A percentile compares a stretch with the other conserved stretches of the same genome.
Evolutionary conservation across 92 coral and sea anemone genomes (phyloP).

Genomic region (Siderastrea radians): DNA sequence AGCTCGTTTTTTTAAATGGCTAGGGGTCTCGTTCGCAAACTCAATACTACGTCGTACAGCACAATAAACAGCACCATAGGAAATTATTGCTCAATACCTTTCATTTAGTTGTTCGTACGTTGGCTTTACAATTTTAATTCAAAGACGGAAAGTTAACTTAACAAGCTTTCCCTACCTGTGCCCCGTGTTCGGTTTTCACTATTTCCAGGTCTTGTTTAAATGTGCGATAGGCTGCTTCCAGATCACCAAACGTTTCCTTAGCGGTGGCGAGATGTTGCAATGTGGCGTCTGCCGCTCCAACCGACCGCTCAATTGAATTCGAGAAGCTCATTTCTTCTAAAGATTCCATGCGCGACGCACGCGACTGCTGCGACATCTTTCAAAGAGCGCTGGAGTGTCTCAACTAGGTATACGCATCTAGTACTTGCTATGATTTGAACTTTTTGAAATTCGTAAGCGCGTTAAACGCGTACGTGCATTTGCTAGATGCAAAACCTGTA

Average conservation of each 20-base stretch:
- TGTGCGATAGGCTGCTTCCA: constrained; percentile 78
- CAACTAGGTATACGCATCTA: no score
- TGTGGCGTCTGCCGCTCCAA: constrained; percentile 72
- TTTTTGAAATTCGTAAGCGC: neutral
- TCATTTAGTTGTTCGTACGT: no score
- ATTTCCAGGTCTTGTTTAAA: constrained; percentile 77
- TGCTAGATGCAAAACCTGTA: neutral
- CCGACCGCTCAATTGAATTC: constrained; percentile 72
- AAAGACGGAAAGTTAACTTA: no score
- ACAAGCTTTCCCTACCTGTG: constrained; percentile 62
- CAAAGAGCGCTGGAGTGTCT: neutral
- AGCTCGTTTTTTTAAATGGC: no score
- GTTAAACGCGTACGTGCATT: neutral
- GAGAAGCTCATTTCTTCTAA: constrained; percentile 41
- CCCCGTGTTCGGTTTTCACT: constrained; percentile 72
- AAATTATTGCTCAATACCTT: no score
- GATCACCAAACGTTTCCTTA: constrained; percentile 79
- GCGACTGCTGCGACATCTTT: constrained; percentile 21
- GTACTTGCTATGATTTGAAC: no score
- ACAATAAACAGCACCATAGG: no score
- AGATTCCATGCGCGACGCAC: constrained; percentile 11
- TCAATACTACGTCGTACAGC: no score
- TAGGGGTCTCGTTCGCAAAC: no score
- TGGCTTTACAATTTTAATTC: no score
- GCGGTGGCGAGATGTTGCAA: constrained; percentile 81